Conservation (phyloP, 2,888 invertebrate species). For the Yponomeuta sedellus region DNA sequence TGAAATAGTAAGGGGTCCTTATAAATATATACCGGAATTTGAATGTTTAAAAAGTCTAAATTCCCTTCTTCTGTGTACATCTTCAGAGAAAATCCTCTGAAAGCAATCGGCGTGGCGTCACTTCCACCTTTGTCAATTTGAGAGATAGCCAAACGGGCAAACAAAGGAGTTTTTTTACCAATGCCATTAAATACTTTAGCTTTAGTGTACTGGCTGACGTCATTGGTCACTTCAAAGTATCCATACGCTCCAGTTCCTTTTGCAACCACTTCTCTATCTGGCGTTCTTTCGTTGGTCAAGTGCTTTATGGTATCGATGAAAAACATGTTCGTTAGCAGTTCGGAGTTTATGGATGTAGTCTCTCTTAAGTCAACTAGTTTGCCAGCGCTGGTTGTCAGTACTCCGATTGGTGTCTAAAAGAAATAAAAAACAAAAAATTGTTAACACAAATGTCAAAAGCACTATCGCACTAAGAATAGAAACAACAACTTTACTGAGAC, state of each 20-base stretch:
- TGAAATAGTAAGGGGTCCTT: slow-evolving; percentile 66
- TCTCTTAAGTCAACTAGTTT: slow-evolving; percentile 22
- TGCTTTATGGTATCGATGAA: slow-evolving; percentile 83
- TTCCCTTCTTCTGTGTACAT: slow-evolving; percentile 22
- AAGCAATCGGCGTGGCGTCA: slow-evolving; percentile 46
- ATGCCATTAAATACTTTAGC: slow-evolving; percentile 71
- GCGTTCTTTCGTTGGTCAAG: slow-evolving; percentile 89
- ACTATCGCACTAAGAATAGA: too few species aligned
- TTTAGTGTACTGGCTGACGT: slow-evolving; percentile 77
- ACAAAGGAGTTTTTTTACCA: slow-evolving; percentile 75
- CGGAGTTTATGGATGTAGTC: slow-evolving; percentile 21
- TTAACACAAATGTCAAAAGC: too few species aligned
- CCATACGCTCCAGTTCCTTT: slow-evolving; percentile 90
- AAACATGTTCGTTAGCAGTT: slow-evolving; percentile 21
- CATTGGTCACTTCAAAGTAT: slow-evolving; percentile 86
- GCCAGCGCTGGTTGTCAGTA: slow-evolving; percentile 22
- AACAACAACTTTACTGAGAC: too few species aligned
- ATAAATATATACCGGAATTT: slow-evolving; percentile 73
- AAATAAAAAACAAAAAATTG: neutral
- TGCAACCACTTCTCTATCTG: slow-evolving; percentile 91
- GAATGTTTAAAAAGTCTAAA: slow-evolving; percentile 43
- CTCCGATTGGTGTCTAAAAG: slow-evolving; percentile 20
- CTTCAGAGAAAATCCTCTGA: slow-evolving; percentile 53
- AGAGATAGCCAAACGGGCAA: slow-evolving; percentile 75
- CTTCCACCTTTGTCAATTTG: slow-evolving; percentile 79